phyloP scores from a whole-genome alignment of 2,113 vertebrate genomes.

The Acrocephalus kingi region DNA sequence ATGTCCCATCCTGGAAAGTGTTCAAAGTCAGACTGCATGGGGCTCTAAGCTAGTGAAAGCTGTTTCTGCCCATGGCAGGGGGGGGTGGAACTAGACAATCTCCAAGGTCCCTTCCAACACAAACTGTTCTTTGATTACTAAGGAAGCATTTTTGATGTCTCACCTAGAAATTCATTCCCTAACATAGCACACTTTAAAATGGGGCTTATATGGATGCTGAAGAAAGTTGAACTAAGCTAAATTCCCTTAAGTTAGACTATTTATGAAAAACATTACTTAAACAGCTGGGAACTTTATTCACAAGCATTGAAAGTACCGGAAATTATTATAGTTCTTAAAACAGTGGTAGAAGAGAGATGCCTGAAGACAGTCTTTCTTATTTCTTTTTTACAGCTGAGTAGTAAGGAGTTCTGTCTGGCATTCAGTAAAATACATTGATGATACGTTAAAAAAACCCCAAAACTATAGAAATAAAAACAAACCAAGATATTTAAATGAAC shows the following conservation, averaged over 20 bases:
- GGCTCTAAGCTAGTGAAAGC: not conserved
- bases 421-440: not conserved
- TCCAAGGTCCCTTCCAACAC: not conserved
- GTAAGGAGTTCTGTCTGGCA: not conserved
- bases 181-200: not conserved
- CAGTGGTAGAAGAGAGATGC: fast-evolving
- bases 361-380: not conserved
- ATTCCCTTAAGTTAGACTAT: not conserved
- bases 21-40: not conserved
- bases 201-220: not conserved
- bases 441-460: not conserved
- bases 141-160: not conserved
- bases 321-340: not conserved
- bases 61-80: not conserved
- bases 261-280: not conserved
- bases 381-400: not conserved
- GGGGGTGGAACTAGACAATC: not conserved
- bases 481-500: not conserved
- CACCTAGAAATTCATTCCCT: not conserved
- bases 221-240: not conserved
- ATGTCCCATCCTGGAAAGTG: fast-evolving
- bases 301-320: not conserved
- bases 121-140: not conserved
- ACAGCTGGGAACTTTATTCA: not conserved
- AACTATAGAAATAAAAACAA: not conserved